Conservation (phyloP, 2,113 vertebrate genomes). For the Salminus brasiliensis region DNA sequence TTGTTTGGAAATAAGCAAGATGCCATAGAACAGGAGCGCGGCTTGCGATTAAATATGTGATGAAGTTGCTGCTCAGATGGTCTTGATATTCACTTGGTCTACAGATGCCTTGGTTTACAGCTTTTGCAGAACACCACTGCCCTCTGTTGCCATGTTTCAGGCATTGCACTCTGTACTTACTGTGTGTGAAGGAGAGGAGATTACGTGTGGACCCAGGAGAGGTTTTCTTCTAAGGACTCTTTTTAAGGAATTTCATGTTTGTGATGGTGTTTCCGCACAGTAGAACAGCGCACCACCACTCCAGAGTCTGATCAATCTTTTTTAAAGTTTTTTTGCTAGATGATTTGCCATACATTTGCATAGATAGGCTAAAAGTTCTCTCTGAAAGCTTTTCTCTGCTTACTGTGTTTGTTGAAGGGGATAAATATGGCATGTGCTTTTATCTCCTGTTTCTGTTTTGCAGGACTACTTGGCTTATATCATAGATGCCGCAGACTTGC, state of each 20-base stretch:
- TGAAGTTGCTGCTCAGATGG: neutral
- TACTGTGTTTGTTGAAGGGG: neutral
- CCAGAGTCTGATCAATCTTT: too few relatives aligned
- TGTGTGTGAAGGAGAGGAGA: neutral
- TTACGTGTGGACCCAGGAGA: too few relatives aligned
- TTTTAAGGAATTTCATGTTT: too few relatives aligned
- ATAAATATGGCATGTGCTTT: neutral
- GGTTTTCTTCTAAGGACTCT: too few relatives aligned
- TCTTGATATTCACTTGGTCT: neutral
- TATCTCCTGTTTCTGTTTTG: neutral
- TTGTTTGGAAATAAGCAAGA: too few relatives aligned
- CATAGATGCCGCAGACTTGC: slow-evolving; percentile 84
- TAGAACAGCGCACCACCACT: too few relatives aligned
- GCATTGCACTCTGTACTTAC: neutral
- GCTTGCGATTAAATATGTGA: neutral
- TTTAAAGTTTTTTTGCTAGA: too few relatives aligned
- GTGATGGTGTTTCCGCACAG: too few relatives aligned
- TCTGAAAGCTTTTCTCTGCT: too few relatives aligned
- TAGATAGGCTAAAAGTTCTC: too few relatives aligned
- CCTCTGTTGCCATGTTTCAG: slow-evolving; percentile 15
- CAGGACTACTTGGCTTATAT: slow-evolving; percentile 96
- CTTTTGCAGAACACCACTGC: neutral
- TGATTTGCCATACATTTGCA: too few relatives aligned
- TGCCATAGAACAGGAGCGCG: too few relatives aligned
- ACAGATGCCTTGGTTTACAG: neutral